phyloP scores from a whole-genome alignment of 2,113 vertebrate genomes.

The Oplegnathus fasciatus region DNA sequence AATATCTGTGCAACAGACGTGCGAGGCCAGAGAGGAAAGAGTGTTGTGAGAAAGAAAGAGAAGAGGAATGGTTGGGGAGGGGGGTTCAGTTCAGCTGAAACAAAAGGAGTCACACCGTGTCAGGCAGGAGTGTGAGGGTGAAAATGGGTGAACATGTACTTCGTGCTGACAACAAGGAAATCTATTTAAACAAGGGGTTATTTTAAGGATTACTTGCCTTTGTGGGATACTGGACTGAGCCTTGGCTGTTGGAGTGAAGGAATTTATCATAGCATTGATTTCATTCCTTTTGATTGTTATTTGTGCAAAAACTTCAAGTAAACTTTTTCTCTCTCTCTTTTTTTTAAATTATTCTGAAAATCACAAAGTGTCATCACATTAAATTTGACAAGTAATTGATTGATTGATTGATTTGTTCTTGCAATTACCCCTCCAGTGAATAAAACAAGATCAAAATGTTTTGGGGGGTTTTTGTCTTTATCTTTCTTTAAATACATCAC shows the following conservation, averaged over 20 bases:
- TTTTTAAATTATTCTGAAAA: background rate
- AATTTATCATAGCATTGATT: background rate
- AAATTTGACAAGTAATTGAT: background rate
- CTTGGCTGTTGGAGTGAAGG: background rate
- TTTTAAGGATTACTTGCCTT: background rate
- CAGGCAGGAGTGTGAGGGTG: slow-evolving; percentile 25
- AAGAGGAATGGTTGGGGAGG: slow-evolving; percentile 21
- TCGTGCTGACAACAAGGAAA: slow-evolving; percentile 2
- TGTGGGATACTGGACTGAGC: background rate
- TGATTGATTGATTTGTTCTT: background rate
- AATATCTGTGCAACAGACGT: slow-evolving; percentile 60
- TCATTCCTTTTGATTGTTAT: background rate
- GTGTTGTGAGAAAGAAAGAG: slow-evolving; percentile 27
- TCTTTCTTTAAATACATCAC: background rate
- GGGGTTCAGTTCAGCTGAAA: slow-evolving; percentile 16
- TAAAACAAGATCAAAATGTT: background rate
- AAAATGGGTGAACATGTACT: slow-evolving; percentile 28
- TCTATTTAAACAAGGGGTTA: background rate
- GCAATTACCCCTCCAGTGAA: background rate
- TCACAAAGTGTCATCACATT: background rate
- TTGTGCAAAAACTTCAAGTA: background rate
- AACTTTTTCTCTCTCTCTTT: too few relatives aligned
- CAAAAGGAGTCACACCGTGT: slow-evolving; percentile 36
- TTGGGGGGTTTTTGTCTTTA: background rate
- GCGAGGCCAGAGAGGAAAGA: slow-evolving; percentile 31